Base-by-base conservation (phyloP, 2,797 vertebrate genomes). In the Eupleurogrammus muticus region DNA sequence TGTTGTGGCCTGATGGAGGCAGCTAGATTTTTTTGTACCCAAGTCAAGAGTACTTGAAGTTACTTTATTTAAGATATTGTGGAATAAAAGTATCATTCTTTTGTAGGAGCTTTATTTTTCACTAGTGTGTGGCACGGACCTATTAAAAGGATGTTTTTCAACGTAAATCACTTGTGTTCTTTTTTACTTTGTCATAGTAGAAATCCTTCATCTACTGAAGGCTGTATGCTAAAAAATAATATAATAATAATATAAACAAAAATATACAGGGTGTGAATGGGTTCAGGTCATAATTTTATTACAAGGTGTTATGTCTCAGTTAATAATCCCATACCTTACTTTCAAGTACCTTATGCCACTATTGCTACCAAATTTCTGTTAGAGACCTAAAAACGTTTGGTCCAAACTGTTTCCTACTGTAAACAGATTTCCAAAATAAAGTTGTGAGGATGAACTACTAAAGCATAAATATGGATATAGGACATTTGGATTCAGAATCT, bases 51-150 rank as follows among this genome's bases (percentile, higher is more conserved):
- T 99, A 98, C 97, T 99, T 99, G 97, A 99, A 99, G 94, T 96
- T 95, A 95, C 95, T 99, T 99, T 98, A 99, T 99, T 99, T 99
- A 97, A 95, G 95, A 96, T 97, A 96, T 98, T 97, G 97, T 99
- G 97, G 95, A 97, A 94, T 96, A 94, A 94, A 97, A 96, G 95
- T 98, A 99, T 96, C 96, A 96, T 98, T 97, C 95, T 97, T 97
- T 97, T 97, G 96, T 97, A 97, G 96, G 93, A 97, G 95, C 97
- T 96, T 99, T 98, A 97, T 98, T 99, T 98, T 99, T 97, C 96
- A 98, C 96, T 99, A 97, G 96, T 97, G 94, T 96, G 96, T 98
- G 97, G 97, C 96, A 99, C 96, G 94, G 96, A 98, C 96, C 97
- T 96, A 99, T 97, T 99, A 99, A 99, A 98, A 96, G 94, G 96